phyloP scores from a whole-genome alignment of 1,140 invertebrate species.

The Drosophila suzukii region DNA sequence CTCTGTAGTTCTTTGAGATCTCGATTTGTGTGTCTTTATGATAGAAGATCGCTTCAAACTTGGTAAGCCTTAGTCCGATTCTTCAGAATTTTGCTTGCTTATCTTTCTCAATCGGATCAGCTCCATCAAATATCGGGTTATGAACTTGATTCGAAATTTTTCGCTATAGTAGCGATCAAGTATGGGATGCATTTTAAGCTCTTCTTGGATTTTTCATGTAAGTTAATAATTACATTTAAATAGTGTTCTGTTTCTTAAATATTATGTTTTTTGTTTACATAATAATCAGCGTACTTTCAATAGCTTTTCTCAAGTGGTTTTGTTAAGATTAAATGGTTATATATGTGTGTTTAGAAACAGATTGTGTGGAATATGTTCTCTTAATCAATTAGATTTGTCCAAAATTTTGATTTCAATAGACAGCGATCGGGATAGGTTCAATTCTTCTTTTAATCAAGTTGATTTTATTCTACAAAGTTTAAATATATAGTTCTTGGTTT shows the following conservation, averaged over 20 bases:
- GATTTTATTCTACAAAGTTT: background rate
- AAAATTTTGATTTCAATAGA: background rate
- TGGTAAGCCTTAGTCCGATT: background rate
- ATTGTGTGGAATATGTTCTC: background rate
- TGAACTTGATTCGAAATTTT: conserved; percentile 13
- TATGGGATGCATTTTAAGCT: conserved; percentile 20
- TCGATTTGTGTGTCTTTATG: background rate
- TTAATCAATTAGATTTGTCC: background rate
- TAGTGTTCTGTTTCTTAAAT: background rate
- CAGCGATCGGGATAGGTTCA: background rate
- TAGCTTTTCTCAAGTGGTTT: conserved; percentile 3
- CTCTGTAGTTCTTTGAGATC: too few species aligned
- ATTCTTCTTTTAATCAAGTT: background rate
- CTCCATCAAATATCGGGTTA: conserved; percentile 14
- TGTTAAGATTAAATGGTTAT: background rate
- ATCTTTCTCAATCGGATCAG: conserved; percentile 6
- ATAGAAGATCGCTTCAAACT: background rate
- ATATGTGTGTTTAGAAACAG: background rate
- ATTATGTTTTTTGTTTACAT: background rate
- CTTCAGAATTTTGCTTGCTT: background rate
- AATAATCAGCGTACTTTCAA: conserved; percentile 1
- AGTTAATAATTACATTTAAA: background rate
- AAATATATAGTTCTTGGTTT: background rate
- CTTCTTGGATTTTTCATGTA: background rate
- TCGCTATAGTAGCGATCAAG: conserved; percentile 20